Conservation (phyloP, 2,797 vertebrate genomes). For the Sebastes taczanowskii region DNA sequence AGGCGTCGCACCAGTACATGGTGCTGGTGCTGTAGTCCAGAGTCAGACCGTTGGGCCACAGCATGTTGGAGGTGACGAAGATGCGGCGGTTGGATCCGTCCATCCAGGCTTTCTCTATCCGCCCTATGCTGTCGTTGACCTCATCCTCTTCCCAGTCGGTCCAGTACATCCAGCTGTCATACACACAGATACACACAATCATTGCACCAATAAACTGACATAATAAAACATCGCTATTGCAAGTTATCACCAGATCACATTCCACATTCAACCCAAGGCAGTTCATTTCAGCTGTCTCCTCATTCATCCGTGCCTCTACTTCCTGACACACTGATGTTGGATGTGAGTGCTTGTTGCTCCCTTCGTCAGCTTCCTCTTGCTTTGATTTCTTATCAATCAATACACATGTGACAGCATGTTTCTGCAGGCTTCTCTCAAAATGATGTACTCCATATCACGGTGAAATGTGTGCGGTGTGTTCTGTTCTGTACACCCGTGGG, state of each 20-base stretch:
- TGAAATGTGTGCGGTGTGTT: slow-evolving; percentile 13
- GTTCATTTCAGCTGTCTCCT: slow-evolving; percentile 15
- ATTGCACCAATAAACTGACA: not conserved
- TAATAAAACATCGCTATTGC: not conserved
- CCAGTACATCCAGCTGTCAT: slow-evolving; percentile 98
- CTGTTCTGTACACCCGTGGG: slow-evolving; percentile 5
- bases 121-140: slow-evolving; percentile 95
- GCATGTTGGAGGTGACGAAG: slow-evolving; percentile 98
- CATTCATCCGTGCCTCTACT: slow-evolving; percentile 16
- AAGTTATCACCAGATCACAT: not conserved
- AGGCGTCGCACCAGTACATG: slow-evolving; percentile 99
- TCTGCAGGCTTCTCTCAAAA: slow-evolving; percentile 37
- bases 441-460: slow-evolving; percentile 22
- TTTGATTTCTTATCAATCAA: slow-evolving; percentile 60
- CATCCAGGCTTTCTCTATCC: slow-evolving; percentile 99
- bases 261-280: slow-evolving; percentile 8
- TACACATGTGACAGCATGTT: slow-evolving; percentile 41
- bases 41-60: slow-evolving; percentile 98
- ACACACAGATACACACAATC: slow-evolving; percentile 8
- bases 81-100: slow-evolving; percentile 91
- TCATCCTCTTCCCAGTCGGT: slow-evolving; percentile 99
- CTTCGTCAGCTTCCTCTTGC: slow-evolving; percentile 7
- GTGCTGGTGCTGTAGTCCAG: slow-evolving; percentile 88
- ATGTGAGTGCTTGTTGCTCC: slow-evolving; percentile 15
- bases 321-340: slow-evolving; percentile 25